These are phyloP conservation scores for Oryzias woworae DNA, from an alignment of 2,113 vertebrate genomes.

Conservation along the genomic window DNA sequence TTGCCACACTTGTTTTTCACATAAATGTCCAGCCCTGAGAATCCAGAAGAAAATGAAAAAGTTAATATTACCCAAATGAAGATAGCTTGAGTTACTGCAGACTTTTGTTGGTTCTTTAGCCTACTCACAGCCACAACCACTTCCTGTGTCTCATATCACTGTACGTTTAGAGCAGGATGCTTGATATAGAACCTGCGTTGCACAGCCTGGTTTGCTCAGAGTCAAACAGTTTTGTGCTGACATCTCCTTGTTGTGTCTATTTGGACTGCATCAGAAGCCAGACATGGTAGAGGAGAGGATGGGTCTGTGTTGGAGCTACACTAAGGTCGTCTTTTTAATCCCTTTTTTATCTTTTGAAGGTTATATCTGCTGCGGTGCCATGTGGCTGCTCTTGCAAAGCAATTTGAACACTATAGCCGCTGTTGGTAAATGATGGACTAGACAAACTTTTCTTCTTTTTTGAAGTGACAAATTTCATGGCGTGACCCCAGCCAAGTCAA, in stretches of 20 bases:
- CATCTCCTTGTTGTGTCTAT: conserved; percentile 1
- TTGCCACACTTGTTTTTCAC: background rate
- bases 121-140: conserved; percentile 47
- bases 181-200: background rate
- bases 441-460: conserved; percentile 18
- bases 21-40: background rate
- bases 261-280: conserved; percentile 5
- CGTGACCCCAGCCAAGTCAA: conserved; percentile 36
- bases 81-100: background rate
- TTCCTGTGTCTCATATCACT: conserved; percentile 58
- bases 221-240: background rate
- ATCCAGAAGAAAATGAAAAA: background rate
- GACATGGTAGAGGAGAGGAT: conserved; percentile 77
- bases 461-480: conserved; percentile 20
- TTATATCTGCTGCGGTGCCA: background rate
- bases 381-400: background rate
- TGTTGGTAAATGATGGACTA: background rate
- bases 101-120: background rate
- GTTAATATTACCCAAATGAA: background rate
- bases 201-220: background rate
- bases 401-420: background rate
- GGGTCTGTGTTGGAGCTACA: conserved; percentile 76
- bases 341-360: background rate
- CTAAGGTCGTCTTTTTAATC: conserved; percentile 57
- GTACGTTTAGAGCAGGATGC: conserved; percentile 18